A percentile compares a stretch with the other conserved stretches of the same genome.
Evolutionary conservation across 2,113 vertebrate genomes (phyloP).

Genomic region (Platycercus adscitus): DNA sequence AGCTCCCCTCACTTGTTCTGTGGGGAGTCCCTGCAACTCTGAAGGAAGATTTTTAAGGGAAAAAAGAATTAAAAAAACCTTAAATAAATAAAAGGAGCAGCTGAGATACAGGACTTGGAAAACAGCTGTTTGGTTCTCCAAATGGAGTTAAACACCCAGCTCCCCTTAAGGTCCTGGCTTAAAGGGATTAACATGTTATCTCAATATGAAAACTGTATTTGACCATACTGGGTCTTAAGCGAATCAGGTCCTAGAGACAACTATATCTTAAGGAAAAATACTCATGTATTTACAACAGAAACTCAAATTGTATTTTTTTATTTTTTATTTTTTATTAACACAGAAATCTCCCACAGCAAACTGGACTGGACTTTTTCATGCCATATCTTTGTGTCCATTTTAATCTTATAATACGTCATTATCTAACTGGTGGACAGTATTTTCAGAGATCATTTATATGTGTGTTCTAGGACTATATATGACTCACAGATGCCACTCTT

Average conservation of each 20-base stretch:
- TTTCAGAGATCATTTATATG: background rate
- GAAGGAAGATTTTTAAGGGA: background rate
- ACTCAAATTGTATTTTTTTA: background rate
- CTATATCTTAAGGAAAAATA: background rate
- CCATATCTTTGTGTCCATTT: background rate
- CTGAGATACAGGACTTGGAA: background rate
- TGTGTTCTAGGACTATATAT: background rate
- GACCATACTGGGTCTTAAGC: background rate
- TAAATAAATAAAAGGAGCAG: background rate
- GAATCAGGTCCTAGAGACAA: background rate
- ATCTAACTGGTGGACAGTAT: background rate
- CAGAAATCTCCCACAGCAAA: background rate
- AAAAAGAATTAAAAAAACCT: background rate
- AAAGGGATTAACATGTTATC: background rate
- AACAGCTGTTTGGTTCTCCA: background rate
- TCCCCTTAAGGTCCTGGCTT: background rate
- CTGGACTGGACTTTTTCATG: background rate
- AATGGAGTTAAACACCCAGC: background rate
- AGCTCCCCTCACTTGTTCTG: fast-evolving
- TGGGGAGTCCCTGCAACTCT: background rate
- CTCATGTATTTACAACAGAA: background rate
- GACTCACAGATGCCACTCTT: background rate
- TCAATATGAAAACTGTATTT: background rate
- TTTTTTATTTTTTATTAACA: background rate
- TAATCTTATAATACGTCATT: background rate